These are phyloP conservation scores for Pteromalus puparum DNA, from an alignment of 1,140 invertebrate genomes.

Conservation along the genomic window DNA sequence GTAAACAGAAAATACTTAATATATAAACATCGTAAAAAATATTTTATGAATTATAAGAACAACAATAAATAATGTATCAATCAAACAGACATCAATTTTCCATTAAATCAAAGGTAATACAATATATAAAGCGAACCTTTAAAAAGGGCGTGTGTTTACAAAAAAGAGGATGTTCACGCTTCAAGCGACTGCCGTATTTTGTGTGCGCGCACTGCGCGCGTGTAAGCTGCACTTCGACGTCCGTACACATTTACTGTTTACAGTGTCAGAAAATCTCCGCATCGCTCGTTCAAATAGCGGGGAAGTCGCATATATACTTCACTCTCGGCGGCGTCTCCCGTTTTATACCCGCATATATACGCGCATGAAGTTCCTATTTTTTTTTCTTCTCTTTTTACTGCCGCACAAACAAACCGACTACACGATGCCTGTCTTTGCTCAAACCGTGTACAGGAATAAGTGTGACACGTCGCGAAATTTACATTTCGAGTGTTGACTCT, in stretches of 20 bases:
- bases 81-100: background rate
- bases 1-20: too few relatives aligned
- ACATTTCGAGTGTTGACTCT: background rate
- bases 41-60: too few relatives aligned
- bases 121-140: background rate
- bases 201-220: background rate
- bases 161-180: conserved; percentile 29
- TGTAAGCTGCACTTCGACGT: conserved; percentile 1
- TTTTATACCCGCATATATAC: background rate
- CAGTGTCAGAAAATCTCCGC: background rate
- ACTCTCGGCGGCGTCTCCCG: background rate
- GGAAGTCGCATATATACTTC: conserved; percentile 6
- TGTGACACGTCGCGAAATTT: background rate
- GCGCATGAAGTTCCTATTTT: background rate
- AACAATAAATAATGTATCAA: too few relatives aligned
- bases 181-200: background rate
- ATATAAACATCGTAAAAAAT: too few relatives aligned
- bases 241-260: conserved; percentile 2
- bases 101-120: background rate
- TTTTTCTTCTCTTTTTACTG: conserved; percentile 12
- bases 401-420: background rate
- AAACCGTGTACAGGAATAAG: background rate
- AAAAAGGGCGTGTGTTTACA: background rate
- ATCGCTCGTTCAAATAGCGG: background rate
- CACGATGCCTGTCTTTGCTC: background rate